These are phyloP conservation scores for Caenorhabditis inopinata DNA, from an alignment of 1,140 invertebrate genomes.

Conservation along the genomic window DNA sequence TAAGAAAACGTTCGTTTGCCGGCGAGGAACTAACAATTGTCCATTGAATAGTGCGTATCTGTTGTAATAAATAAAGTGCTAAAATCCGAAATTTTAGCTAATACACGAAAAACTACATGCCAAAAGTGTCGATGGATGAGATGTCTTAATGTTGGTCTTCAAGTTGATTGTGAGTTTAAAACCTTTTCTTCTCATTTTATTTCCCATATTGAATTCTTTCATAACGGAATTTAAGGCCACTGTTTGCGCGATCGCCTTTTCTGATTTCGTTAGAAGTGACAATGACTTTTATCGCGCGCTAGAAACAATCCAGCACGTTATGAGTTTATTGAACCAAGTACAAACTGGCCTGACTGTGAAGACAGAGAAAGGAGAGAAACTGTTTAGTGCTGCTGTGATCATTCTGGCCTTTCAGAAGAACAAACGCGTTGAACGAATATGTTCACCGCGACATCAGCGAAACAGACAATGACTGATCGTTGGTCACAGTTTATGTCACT, in stretches of 20 bases:
- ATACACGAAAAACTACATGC: not conserved
- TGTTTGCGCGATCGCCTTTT: not conserved
- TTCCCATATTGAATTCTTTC: too few relatives aligned
- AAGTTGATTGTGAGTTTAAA: not conserved
- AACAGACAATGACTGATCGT: constrained; percentile 7
- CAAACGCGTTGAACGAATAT: constrained; percentile 11
- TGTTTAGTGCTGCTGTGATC: not conserved
- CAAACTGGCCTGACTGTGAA: not conserved
- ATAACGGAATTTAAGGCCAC: not conserved
- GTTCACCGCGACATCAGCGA: constrained; percentile 13
- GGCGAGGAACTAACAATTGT: not conserved
- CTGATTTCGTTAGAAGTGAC: too few relatives aligned
- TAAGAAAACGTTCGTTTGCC: not conserved
- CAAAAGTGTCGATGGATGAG: constrained; percentile 23
- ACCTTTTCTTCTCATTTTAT: not conserved
- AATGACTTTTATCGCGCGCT: too few relatives aligned
- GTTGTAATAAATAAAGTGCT: not conserved
- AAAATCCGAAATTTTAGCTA: not conserved
- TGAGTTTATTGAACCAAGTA: constrained; percentile 8
- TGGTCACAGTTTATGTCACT: constrained; percentile 27
- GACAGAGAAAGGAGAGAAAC: not conserved
- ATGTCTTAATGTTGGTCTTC: constrained; percentile 1
- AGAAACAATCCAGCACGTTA: constrained; percentile 25
- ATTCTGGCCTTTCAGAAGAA: constrained; percentile 19
- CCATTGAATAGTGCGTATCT: not conserved